Conservation (phyloP, 2,888 invertebrate genomes). For the Megastigmus dorsalis region DNA sequence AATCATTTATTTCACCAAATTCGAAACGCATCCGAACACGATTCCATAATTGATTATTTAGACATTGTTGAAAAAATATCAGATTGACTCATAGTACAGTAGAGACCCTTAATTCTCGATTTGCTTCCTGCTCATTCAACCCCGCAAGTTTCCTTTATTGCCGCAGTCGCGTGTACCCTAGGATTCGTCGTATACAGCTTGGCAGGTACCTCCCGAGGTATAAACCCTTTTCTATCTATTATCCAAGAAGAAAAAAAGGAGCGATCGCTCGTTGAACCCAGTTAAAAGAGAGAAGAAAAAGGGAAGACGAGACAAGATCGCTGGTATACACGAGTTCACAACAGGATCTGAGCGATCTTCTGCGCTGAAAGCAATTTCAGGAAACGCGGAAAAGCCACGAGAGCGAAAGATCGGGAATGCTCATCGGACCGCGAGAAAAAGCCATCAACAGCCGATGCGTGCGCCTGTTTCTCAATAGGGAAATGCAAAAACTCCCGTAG, state of each 20-base stretch:
- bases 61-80: neutral
- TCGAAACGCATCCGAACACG: too few relatives aligned
- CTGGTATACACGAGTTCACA: conserved; percentile 53
- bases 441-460: conserved; percentile 31
- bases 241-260: conserved; percentile 37
- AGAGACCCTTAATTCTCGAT: neutral
- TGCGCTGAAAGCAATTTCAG: conserved; percentile 6
- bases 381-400: conserved; percentile 31
- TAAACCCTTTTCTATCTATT: conserved; percentile 39
- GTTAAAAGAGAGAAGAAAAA: conserved; percentile 22
- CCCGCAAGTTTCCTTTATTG: neutral
- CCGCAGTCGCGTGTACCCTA: conserved; percentile 43
- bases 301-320: neutral
- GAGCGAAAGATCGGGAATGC: neutral
- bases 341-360: conserved; percentile 26
- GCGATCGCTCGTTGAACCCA: neutral
- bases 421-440: conserved; percentile 4
- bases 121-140: conserved; percentile 33
- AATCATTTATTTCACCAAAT: too few relatives aligned
- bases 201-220: conserved; percentile 7
- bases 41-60: neutral
- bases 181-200: conserved; percentile 35
- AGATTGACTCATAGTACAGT: conserved; percentile 1
- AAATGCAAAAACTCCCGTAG: conserved; percentile 46
- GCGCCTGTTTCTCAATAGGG: neutral